These are phyloP conservation scores for Serranus cabrilla DNA, from an alignment of 2,797 vertebrate genomes.

Conservation along the genomic window DNA sequence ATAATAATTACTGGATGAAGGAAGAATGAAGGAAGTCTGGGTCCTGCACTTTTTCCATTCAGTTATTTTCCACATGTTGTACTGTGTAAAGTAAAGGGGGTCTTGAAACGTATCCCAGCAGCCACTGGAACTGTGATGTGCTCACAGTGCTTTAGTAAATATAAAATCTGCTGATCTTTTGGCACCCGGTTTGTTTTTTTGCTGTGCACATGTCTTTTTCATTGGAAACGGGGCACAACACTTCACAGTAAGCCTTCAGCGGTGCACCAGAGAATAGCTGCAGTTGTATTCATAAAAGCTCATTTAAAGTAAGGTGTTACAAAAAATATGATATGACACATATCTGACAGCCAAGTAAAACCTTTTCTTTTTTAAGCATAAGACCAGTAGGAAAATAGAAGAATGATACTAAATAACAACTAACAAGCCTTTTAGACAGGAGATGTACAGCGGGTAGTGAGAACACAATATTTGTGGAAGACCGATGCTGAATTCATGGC, in stretches of 20 bases:
- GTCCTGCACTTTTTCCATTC: not conserved
- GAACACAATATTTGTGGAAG: too few relatives aligned
- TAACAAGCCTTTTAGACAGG: too few relatives aligned
- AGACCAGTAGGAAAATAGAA: not conserved
- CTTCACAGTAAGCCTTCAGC: constrained; percentile 10
- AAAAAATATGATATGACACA: not conserved
- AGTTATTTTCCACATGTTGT: constrained; percentile 17
- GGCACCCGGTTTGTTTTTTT: not conserved
- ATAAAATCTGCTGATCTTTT: constrained; percentile 25
- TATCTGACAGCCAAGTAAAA: not conserved
- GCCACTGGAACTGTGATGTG: not conserved
- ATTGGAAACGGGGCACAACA: constrained; percentile 3
- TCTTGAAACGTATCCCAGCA: constrained; percentile 11
- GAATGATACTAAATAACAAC: too few relatives aligned
- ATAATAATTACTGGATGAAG: constrained; percentile 3
- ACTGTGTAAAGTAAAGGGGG: constrained; percentile 12
- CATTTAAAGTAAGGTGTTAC: not conserved
- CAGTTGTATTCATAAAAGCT: not conserved
- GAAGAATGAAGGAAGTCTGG: not conserved
- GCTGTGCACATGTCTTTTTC: not conserved
- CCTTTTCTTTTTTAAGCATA: not conserved
- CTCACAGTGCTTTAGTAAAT: constrained; percentile 9
- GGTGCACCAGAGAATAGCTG: not conserved
- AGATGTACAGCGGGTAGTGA: too few relatives aligned
- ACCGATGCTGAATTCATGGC: too few relatives aligned